Evolutionary conservation across 1,140 invertebrate species (phyloP).

Genomic region (Epicauta chinensis): DNA sequence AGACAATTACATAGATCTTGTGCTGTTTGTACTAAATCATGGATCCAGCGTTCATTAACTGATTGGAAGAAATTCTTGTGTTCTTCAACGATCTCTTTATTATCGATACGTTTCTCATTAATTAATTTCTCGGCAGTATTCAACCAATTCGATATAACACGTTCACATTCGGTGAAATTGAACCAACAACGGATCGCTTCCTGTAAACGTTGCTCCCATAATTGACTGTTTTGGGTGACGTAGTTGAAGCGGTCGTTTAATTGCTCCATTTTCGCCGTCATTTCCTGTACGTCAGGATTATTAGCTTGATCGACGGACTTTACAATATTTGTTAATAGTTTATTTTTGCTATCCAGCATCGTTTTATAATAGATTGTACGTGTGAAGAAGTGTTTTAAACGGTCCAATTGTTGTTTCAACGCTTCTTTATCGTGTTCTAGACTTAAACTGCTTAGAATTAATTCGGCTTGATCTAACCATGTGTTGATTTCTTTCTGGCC

Average conservation of each 20-base stretch:
- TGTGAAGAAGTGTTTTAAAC: conserved; percentile 82
- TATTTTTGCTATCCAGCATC: conserved; percentile 91
- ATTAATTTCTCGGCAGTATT: conserved; percentile 75
- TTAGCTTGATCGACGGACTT: conserved; percentile 67
- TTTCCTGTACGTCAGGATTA: conserved; percentile 64
- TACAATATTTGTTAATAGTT: conserved; percentile 83
- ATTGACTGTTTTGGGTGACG: conserved; percentile 63
- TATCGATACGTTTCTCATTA: conserved; percentile 73
- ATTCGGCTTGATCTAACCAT: conserved; percentile 82
- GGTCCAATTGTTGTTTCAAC: conserved; percentile 67
- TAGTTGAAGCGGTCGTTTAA: conserved; percentile 77
- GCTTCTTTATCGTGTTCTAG: conserved; percentile 65
- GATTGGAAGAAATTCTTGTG: conserved; percentile 81
- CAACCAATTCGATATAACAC: conserved; percentile 78
- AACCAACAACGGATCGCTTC: conserved; percentile 78
- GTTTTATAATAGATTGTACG: conserved; percentile 85
- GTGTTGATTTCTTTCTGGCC: conserved; percentile 76
- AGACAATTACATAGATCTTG: conserved; percentile 70
- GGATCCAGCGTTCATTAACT: conserved; percentile 74
- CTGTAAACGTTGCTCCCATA: conserved; percentile 73
- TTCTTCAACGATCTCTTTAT: conserved; percentile 71
- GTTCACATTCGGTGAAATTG: conserved; percentile 73
- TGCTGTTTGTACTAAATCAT: conserved; percentile 71
- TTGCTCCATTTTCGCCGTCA: conserved; percentile 63
- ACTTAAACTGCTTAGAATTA: conserved; percentile 56